Base-by-base conservation (phyloP, 2,797 vertebrate genomes). In the Macropus fuliginosus region DNA sequence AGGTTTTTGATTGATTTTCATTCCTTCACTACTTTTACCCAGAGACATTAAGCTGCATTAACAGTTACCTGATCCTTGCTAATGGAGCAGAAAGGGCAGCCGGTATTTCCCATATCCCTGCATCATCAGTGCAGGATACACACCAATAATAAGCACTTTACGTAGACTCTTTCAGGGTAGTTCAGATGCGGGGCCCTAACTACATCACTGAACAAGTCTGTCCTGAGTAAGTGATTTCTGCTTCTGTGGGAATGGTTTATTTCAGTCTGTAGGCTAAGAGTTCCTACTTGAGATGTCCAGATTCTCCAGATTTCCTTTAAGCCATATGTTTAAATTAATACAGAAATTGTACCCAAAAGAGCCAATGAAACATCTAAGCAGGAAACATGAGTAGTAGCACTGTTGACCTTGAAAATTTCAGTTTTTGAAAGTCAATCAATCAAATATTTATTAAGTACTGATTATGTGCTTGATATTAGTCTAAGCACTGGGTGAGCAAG, bases 201-300 rank as follows among this genome's bases (percentile, higher is more conserved):
- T 4, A 1, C 50, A 14, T 34, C 34, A 9, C 21, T 34, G 0
- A 0, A 29, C 8, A 21, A 0, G 27, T 52, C 3, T 2, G 50
- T 2, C 5, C 29, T 81, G n/a, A 81, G 2, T 21, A 46, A 46
- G 0, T 24, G n/a, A 81, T 81, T 29, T 6, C 13, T 27, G 5
- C 31, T 24, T 5, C 0, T 54, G 27, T 34, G 54, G 74, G 46
- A 93, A 46, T 4, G 1, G 12, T n/a, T 55, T 91, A 52, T 27
- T 95, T 40, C 27, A 8, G n/a, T 74, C 56, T 34, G 14, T 50
- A 91, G 29, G 24, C 90, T 14, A 34, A 92, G 90, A 34, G 59
- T 74, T 31, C 14, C 16, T 74, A 21, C n/a, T 74, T 74, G 66
- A 81, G 94, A 21, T 50, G 8, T 13, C 24, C 6, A 18, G 92